Base-by-base conservation (phyloP, 2,888 invertebrate genomes). In the Yponomeuta sedellus region DNA sequence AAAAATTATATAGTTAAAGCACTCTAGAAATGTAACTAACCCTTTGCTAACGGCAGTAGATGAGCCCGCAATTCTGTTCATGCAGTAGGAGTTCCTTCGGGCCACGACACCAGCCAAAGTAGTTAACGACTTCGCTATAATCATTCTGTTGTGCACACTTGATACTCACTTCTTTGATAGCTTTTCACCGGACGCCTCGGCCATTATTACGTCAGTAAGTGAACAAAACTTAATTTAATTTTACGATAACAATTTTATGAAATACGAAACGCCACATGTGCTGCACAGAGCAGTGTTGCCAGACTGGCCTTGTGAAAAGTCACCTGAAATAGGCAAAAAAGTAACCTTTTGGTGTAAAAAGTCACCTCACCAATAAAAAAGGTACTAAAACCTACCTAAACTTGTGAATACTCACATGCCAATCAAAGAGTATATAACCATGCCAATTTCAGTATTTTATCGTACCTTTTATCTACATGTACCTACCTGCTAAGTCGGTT, bases 141-240 rank as follows among this genome's bases (percentile, higher is more conserved):
- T 77, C 87, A 85, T 88, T 20, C n/a, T 64, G 65, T 58, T 20
- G 34, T 16, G 16, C 16, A 25, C 25, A 10, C 28, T 56, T 56
- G 25, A 57, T 91, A 91, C 94, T 93, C 92, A 94, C 94, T 94
- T 94, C 89, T 94, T 94, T 12, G 94, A 94, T 70, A 94, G 75
- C 76, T 93, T 93, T 85, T 93, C 94, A 77, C 76, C 84, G 67
- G 82, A 73, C 72, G 80, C 79, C 76, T 94, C 94, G 76, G 93
- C 93, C 94, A 94, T 94, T 70, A 70, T 71, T 64, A 66, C 22
- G n/a, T n/a, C n/a, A n/a, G n/a, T 28, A 28, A 64, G 66, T 10
- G 25, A 3, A 44, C 19, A 11, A 22, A 12, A 10, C 25, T 12
- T 59, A 59, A 22, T 22, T 25, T 22, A 10, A 25, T 16, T 12